These are phyloP conservation scores for Fopius arisanus DNA, from an alignment of 1,140 invertebrate species.

Conservation along the genomic window DNA sequence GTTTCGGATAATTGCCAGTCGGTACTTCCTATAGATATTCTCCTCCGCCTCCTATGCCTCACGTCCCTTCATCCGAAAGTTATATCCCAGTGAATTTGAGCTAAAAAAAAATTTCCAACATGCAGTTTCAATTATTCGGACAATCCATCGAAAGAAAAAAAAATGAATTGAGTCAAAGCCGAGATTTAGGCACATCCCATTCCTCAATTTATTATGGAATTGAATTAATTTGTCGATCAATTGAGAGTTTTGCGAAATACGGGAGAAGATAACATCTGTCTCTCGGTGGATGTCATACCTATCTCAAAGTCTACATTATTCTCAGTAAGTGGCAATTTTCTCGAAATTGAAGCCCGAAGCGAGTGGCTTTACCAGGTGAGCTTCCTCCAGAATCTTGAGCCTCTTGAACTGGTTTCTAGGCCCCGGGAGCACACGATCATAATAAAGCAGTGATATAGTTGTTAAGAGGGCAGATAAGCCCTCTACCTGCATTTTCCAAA, in stretches of 20 bases:
- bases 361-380: background rate
- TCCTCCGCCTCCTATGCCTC: background rate
- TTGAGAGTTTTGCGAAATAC: background rate
- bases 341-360: background rate
- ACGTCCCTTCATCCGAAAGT: background rate
- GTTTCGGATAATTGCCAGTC: conserved; percentile 35
- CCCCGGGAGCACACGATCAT: background rate
- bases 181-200: too few relatives aligned
- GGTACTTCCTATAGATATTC: conserved; percentile 20
- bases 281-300: background rate
- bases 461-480: conserved; percentile 4
- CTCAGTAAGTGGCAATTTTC: background rate
- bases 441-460: background rate
- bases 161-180: too few relatives aligned
- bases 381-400: background rate
- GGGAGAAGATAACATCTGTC: background rate
- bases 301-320: background rate
- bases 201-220: too few relatives aligned
- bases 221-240: too few relatives aligned
- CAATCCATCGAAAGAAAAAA: too few relatives aligned
- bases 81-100: background rate
- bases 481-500: background rate
- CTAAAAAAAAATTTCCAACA: background rate
- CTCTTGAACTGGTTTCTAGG: background rate
- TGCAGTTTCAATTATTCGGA: background rate